Percentiles rank a stretch among this genome's conserved stretches.
Evolutionary conservation across 2,797 vertebrate genomes (phyloP).

Genomic region (Accipiter minullus): DNA sequence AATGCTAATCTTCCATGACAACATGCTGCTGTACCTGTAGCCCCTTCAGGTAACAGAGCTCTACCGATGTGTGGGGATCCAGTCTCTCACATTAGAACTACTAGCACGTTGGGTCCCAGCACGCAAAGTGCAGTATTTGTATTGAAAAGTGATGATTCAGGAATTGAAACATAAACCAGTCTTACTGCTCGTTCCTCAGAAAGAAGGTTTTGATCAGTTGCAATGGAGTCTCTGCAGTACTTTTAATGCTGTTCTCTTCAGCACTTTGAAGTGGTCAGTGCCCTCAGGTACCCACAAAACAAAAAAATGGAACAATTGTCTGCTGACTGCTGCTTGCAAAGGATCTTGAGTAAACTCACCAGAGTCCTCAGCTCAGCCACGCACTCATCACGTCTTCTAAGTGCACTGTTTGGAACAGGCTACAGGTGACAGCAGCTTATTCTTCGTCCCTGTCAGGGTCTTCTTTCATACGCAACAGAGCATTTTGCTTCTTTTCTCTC

Average conservation of each 20-base stretch:
- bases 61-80: neutral
- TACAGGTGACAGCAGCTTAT: neutral
- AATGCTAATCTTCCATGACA: fast-evolving
- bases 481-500: neutral
- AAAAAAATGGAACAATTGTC: neutral
- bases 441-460: neutral
- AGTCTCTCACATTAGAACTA: neutral
- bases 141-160: neutral
- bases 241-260: neutral
- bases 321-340: neutral
- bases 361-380: neutral
- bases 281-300: neutral
- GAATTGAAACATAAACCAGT: neutral
- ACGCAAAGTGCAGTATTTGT: neutral
- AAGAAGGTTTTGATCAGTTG: neutral
- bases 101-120: neutral
- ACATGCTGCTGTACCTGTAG: neutral
- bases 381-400: neutral
- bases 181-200: neutral
- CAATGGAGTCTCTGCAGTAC: neutral
- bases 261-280: neutral
- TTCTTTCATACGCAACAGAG: neutral
- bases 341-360: neutral
- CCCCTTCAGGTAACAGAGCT: neutral
- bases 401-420: neutral